A percentile compares a stretch with the other conserved stretches of the same genome.
Evolutionary conservation across 2,113 vertebrate genomes (phyloP).

Genomic region (Atractosteus spatula): DNA sequence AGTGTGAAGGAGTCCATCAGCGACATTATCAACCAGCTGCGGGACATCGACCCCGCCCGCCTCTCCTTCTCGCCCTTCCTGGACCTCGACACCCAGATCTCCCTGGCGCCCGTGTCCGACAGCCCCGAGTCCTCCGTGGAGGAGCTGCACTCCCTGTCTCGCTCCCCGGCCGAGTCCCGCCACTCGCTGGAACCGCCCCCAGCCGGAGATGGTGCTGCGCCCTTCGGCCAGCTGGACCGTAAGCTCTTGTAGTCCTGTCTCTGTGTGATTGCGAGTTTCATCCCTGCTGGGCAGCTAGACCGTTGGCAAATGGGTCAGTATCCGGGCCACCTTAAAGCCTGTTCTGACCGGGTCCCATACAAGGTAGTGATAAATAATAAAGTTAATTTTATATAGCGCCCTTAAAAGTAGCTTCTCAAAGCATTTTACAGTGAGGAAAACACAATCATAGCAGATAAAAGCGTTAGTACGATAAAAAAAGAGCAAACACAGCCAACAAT

Average conservation of each 20-base stretch:
- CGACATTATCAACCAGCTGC: conserved; percentile 71
- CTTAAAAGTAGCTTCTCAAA: too few relatives aligned
- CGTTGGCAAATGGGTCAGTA: too few relatives aligned
- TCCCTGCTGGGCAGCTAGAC: too few relatives aligned
- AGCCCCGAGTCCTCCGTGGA: conserved; percentile 71
- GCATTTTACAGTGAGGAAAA: too few relatives aligned
- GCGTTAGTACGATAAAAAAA: too few relatives aligned
- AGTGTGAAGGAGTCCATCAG: conserved; percentile 69
- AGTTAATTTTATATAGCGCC: too few relatives aligned
- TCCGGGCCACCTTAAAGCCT: too few relatives aligned
- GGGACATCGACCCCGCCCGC: conserved; percentile 67
- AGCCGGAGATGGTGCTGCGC: background rate
- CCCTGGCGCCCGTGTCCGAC: conserved; percentile 68
- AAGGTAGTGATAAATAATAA: too few relatives aligned
- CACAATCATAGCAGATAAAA: too few relatives aligned
- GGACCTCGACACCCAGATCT: conserved; percentile 74
- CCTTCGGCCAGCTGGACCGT: background rate
- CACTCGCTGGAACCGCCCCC: conserved; percentile 51
- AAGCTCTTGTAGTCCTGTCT: background rate
- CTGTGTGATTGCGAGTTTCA: too few relatives aligned
- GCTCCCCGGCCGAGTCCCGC: conserved; percentile 58
- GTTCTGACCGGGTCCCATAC: too few relatives aligned
- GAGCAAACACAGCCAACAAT: too few relatives aligned
- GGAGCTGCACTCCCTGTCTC: conserved; percentile 64
- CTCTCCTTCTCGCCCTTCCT: conserved; percentile 74